Conservation (phyloP, 2,113 vertebrate genomes). For the Xiphias gladius region DNA sequence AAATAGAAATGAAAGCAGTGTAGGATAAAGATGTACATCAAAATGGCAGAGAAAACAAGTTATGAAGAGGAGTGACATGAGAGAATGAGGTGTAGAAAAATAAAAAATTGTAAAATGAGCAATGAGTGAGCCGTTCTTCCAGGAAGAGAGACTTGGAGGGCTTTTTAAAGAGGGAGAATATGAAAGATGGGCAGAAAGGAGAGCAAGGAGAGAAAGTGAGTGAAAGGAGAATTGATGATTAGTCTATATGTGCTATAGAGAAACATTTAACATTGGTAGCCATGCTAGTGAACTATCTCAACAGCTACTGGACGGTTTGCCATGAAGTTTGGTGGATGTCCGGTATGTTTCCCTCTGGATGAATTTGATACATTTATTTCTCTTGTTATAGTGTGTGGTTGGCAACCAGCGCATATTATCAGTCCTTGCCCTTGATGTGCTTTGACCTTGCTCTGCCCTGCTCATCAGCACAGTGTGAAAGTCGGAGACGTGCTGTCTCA, state of each 20-base stretch:
- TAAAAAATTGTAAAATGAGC: not conserved
- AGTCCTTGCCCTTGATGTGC: constrained; percentile 6
- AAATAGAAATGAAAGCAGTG: not conserved
- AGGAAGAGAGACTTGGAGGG: no score
- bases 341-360: not conserved
- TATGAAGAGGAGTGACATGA: not conserved
- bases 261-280: not conserved
- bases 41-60: not conserved
- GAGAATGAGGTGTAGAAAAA: not conserved
- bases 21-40: not conserved
- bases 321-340: not conserved
- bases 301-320: not conserved
- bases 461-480: constrained; percentile 33
- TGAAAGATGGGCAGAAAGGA: no score
- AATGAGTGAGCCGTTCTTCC: not conserved
- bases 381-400: not conserved
- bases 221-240: no score
- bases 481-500: constrained; percentile 28
- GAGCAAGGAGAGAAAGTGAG: no score
- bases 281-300: not conserved
- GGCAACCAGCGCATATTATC: not conserved
- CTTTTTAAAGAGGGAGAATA: no score
- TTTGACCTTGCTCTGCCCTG: constrained; percentile 9
- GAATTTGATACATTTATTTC: not conserved
- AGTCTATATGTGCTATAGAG: not conserved